Evolutionary conservation across 2,113 vertebrate species (phyloP).

Genomic region (Panurus biarmicus): DNA sequence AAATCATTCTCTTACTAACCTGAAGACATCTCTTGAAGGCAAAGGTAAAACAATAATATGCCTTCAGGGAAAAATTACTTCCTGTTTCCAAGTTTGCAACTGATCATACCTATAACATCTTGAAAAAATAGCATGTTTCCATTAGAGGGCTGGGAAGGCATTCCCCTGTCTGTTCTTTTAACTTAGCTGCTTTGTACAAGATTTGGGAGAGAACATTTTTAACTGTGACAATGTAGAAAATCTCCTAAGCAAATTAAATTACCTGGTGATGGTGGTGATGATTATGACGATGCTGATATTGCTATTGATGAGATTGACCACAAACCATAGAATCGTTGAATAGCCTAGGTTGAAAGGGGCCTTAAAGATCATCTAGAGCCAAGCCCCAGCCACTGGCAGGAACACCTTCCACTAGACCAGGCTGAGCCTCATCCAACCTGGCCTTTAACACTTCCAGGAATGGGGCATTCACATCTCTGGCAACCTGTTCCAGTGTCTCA

Average conservation of each 20-base stretch:
- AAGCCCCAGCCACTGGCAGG: background rate
- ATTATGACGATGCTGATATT: background rate
- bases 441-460: background rate
- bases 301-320: background rate
- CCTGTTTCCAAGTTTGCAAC: background rate
- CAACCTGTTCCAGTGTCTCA: background rate
- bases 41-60: background rate
- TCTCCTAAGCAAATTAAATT: background rate
- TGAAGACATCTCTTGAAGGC: background rate
- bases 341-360: background rate
- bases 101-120: background rate
- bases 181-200: background rate
- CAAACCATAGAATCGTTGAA: background rate
- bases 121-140: background rate
- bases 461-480: background rate
- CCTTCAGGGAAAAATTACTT: background rate
- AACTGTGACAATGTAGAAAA: background rate
- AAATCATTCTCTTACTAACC: background rate
- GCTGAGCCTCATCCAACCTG: background rate
- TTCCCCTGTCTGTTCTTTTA: conserved; percentile 5
- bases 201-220: background rate
- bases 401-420: background rate
- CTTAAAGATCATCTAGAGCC: background rate
- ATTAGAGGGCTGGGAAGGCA: background rate
- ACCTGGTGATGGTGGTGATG: background rate